Base-by-base conservation (phyloP, 2,888 invertebrate species). In the Chymomyza caudatula region DNA sequence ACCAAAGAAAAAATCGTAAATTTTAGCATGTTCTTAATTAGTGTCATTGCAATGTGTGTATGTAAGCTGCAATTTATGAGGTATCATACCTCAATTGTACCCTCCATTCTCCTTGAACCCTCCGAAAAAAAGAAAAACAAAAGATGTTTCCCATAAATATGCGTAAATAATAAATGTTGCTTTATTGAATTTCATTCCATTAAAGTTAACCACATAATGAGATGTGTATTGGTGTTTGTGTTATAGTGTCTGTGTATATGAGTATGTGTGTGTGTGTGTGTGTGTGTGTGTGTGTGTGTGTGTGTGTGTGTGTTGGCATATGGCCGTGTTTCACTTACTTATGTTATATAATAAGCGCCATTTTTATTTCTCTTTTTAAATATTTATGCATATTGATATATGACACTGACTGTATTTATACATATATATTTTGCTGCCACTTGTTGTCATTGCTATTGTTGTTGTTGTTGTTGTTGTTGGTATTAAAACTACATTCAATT, bases 141-240 rank as follows among this genome's bases (percentile, higher is more conserved):
- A 1, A 54, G 13, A 59, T 15, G 25, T 22, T 3, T 3, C 19
- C 54, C 43, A 42, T 63, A 60, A 57, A 74, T 77, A 72, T 75
- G 81, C 81, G 81, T 81, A 77, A 77, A 78, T 77, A 78, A 77
- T 81, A 81, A 65, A 67, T 81, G 62, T 77, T 67, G 77, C 82
- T 77, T 77, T 77, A 77, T 77, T 77, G 68, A 77, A 78, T 78
- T 77, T 81, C 76, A 78, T 78, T 77, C 68, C 82, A 81, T 81
- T 77, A 81, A 78, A 76, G 81, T 66, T 68, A 74, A 66, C 65
- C 73, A 80, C 64, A 73, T 75, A 73, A 72, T 69, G 58, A 67
- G 63, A 68, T 54, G 57, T 43, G 17, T 43, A 17, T 67, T 60
- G 69, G 61, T 69, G 60, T 69, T 54, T 69, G 60, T 67, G 29